phyloP scores from a whole-genome alignment of 2,888 invertebrate genomes.

The Criorhina ranunculi region DNA sequence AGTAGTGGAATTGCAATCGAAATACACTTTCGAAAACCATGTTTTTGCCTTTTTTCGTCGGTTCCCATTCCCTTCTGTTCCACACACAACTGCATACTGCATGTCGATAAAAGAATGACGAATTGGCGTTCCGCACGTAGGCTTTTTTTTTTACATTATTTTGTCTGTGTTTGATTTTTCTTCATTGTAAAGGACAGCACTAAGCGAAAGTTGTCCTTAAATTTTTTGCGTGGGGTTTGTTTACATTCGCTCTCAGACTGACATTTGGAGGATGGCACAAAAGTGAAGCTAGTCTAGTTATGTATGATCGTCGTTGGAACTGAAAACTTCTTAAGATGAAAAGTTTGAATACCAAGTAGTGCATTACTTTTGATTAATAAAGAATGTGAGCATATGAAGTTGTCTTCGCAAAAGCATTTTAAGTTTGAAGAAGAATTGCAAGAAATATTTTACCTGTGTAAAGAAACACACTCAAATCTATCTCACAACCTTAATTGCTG shows the following conservation, averaged over 20 bases:
- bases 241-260: slow-evolving; percentile 36
- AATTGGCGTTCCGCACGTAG: slow-evolving; percentile 32
- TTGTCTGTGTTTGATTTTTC: slow-evolving; percentile 24
- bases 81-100: slow-evolving; percentile 41
- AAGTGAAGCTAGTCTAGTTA: slow-evolving; percentile 37
- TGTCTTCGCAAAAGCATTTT: background rate
- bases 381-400: background rate
- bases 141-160: slow-evolving; percentile 13
- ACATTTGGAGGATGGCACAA: slow-evolving; percentile 16
- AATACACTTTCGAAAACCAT: slow-evolving; percentile 67
- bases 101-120: slow-evolving; percentile 53
- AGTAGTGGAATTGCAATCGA: slow-evolving; percentile 71
- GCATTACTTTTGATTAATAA: slow-evolving; percentile 43
- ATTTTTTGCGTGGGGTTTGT: slow-evolving; percentile 27
- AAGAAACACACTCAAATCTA: too few relatives aligned
- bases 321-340: slow-evolving; percentile 42
- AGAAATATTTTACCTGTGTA: too few relatives aligned
- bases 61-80: slow-evolving; percentile 30
- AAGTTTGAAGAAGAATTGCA: too few relatives aligned
- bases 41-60: slow-evolving; percentile 18
- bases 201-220: slow-evolving; percentile 55
- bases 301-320: slow-evolving; percentile 27
- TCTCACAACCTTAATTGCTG: slow-evolving; percentile 3
- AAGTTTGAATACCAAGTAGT: slow-evolving; percentile 46
- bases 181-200: slow-evolving; percentile 30